Percentiles rank a stretch among this genome's conserved stretches.
phyloP scores from a whole-genome alignment of 2,113 vertebrate genomes.

The Lophius piscatorius region DNA sequence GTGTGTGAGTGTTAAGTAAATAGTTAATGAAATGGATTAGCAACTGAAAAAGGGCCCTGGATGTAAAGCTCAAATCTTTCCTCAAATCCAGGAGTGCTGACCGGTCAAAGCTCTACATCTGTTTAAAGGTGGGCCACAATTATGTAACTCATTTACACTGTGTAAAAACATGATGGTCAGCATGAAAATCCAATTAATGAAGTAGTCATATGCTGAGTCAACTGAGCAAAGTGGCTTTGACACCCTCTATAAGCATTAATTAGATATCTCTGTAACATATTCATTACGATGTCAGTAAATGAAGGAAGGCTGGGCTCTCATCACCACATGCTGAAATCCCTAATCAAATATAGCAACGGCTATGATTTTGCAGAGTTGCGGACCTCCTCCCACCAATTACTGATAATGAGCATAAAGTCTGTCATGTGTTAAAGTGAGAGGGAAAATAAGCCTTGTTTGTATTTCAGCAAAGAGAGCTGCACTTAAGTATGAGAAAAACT shows the following conservation, averaged over 20 bases:
- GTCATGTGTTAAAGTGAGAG: neutral
- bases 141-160: constrained; percentile 8
- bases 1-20: too few species aligned
- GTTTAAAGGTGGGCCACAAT: neutral
- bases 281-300: constrained; percentile 44
- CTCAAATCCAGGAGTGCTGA: neutral
- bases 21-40: too few species aligned
- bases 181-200: constrained; percentile 44
- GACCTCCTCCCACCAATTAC: constrained; percentile 18
- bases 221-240: constrained; percentile 35
- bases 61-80: neutral
- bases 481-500: too few species aligned
- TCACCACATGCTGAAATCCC: neutral
- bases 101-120: neutral
- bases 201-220: constrained; percentile 20
- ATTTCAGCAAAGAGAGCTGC: neutral
- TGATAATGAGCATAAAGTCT: neutral
- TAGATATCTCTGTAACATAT: constrained; percentile 47
- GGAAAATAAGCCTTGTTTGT: constrained; percentile 20
- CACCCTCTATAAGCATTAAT: constrained; percentile 40
- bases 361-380: constrained; percentile 4
- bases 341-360: constrained; percentile 2
- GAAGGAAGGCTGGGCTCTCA: constrained; percentile 4
- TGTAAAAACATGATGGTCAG: constrained; percentile 16
- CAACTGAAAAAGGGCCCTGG: too few species aligned